Percentiles rank a stretch among this genome's conserved stretches.
Conservation (phyloP, 2,888 invertebrate species). For the Cryptosula pallasiana region DNA sequence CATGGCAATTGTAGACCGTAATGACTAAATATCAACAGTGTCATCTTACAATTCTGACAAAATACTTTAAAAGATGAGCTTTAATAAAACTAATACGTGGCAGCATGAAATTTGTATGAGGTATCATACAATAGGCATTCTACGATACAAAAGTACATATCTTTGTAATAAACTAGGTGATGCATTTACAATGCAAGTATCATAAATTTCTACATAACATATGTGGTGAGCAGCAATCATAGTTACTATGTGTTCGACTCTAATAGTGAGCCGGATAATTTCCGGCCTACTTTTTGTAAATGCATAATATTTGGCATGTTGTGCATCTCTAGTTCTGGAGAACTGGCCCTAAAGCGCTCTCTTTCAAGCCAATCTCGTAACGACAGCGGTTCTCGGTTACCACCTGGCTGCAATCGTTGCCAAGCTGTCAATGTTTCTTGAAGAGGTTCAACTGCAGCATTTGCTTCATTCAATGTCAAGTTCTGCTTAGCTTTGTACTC, state of each 20-base stretch:
- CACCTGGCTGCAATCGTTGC: constrained; percentile 48
- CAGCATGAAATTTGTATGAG: not conserved
- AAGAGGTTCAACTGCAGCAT: constrained; percentile 16
- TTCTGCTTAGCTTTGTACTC: constrained; percentile 29
- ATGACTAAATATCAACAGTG: not conserved
- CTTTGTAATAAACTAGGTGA: not conserved
- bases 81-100: not conserved
- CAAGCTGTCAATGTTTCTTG: constrained; percentile 39
- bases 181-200: not conserved
- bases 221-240: not conserved
- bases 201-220: not conserved
- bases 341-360: constrained; percentile 7
- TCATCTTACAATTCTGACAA: not conserved
- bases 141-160: not conserved
- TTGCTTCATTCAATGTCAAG: constrained; percentile 24
- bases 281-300: not conserved
- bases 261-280: not conserved
- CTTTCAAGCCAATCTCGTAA: not conserved
- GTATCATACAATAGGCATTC: not conserved
- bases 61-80: too few relatives aligned
- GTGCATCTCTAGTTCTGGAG: not conserved
- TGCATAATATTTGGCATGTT: constrained; percentile 12
- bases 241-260: not conserved
- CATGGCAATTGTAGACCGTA: not conserved
- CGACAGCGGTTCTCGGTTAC: constrained; percentile 24